Conservation (phyloP, 2,797 vertebrate genomes). For the Lates japonicus region DNA sequence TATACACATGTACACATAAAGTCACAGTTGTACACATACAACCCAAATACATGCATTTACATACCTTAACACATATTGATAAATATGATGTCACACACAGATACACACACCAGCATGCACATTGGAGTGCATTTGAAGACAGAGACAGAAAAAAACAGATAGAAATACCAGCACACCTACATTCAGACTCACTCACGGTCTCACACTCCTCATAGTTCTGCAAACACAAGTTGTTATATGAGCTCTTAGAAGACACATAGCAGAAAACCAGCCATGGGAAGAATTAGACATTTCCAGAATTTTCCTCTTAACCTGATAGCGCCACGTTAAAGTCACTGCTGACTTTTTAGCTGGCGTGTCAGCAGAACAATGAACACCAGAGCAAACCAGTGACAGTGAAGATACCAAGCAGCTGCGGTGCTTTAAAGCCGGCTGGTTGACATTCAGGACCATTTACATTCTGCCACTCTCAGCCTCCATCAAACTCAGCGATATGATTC, state of each 20-base stretch:
- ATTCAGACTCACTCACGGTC: not conserved
- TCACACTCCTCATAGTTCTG: not conserved
- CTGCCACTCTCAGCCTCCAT: conserved; percentile 48
- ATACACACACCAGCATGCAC: not conserved
- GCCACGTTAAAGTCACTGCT: not conserved
- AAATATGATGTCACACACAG: conserved; percentile 21
- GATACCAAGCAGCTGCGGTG: conserved; percentile 28
- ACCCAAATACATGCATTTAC: not conserved
- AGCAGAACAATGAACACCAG: conserved; percentile 17
- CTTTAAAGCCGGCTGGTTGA: conserved; percentile 55
- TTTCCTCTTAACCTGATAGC: conserved; percentile 27
- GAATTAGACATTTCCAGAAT: conserved; percentile 36
- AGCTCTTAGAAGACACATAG: not conserved
- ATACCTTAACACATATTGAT: not conserved
- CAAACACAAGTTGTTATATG: conserved; percentile 10
- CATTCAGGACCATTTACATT: conserved; percentile 66
- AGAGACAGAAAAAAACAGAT: not conserved
- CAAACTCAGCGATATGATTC: conserved; percentile 38
- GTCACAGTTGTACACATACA: not conserved
- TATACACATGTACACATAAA: not conserved
- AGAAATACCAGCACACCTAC: not conserved
- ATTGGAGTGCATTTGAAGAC: not conserved
- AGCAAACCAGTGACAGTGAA: conserved; percentile 27
- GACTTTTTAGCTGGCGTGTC: conserved; percentile 19
- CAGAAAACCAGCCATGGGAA: not conserved